phyloP scores from a whole-genome alignment of 2,113 vertebrate species.

The Neodontobutis hainanensis region DNA sequence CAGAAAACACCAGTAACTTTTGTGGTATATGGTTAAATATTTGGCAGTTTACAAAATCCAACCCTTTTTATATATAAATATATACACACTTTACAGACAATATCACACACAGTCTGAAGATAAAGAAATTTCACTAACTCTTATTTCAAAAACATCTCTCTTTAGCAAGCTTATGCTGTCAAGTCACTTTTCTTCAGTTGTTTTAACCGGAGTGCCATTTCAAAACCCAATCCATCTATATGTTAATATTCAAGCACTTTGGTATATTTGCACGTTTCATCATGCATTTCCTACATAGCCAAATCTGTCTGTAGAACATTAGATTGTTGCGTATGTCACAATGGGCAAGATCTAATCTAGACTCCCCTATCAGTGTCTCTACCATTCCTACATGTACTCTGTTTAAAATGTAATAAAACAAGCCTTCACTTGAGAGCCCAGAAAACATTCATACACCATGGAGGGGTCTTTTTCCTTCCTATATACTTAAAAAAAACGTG shows the following conservation, averaged over 20 bases:
- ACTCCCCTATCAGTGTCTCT: conserved; percentile 57
- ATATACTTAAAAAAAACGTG: conserved; percentile 43
- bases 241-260: conserved; percentile 45
- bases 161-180: conserved; percentile 16
- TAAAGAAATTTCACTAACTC: conserved; percentile 27
- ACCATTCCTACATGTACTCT: conserved; percentile 26
- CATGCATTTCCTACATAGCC: conserved; percentile 50
- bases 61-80: conserved; percentile 42
- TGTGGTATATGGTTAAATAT: conserved; percentile 21
- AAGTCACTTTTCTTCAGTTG: conserved; percentile 35
- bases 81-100: conserved; percentile 52
- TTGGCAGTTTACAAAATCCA: conserved; percentile 20
- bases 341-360: conserved; percentile 39
- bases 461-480: conserved; percentile 32
- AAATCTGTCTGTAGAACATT: conserved; percentile 29
- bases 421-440: conserved; percentile 16
- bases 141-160: conserved; percentile 15
- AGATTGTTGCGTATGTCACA: conserved; percentile 28
- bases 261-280: conserved; percentile 46
- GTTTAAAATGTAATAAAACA: not conserved
- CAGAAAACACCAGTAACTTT: conserved; percentile 8
- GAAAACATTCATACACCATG: conserved; percentile 37
- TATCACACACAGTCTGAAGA: conserved; percentile 43
- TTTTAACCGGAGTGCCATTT: conserved; percentile 26
- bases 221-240: conserved; percentile 1